Percentiles rank a stretch among this genome's conserved stretches.
Evolutionary conservation across 2,113 vertebrate species (phyloP).

Genomic region (Bagarius yarrelli): DNA sequence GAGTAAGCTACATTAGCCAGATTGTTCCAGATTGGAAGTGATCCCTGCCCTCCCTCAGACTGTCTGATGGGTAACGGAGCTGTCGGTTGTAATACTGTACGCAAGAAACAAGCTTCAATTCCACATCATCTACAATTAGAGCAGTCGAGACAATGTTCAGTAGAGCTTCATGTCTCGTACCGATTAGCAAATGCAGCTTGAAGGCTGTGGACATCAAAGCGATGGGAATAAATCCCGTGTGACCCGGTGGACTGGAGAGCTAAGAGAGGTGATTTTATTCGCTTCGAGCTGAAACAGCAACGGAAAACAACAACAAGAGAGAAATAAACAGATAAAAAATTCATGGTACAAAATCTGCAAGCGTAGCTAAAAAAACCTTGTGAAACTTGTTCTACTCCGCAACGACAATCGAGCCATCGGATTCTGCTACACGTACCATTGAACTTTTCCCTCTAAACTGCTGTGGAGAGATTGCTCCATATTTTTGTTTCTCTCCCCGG

Average conservation of each 20-base stretch:
- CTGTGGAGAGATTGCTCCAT: constrained; percentile 17
- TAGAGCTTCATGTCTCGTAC: constrained; percentile 15
- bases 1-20: not conserved
- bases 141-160: not conserved
- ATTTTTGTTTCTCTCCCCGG: constrained; percentile 7
- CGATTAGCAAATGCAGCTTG: constrained; percentile 21
- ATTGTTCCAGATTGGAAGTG: not conserved
- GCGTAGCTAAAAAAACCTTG: not conserved
- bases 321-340: not conserved
- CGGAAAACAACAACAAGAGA: not conserved
- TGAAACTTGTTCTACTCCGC: not conserved
- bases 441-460: constrained; percentile 6
- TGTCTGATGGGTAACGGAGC: constrained; percentile 22
- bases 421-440: not conserved
- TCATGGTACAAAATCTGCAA: not conserved
- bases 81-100: constrained; percentile 17
- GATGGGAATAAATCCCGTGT: constrained; percentile 4
- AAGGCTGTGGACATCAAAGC: constrained; percentile 21
- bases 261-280: not conserved
- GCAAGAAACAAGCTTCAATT: constrained; percentile 1
- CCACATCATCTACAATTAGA: constrained; percentile 14
- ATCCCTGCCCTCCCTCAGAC: not conserved
- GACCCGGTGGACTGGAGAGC: not conserved
- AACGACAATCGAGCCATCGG: not conserved
- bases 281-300: not conserved